phyloP scores from a whole-genome alignment of 1,140 invertebrate genomes.

The Sycophila sp. region DNA sequence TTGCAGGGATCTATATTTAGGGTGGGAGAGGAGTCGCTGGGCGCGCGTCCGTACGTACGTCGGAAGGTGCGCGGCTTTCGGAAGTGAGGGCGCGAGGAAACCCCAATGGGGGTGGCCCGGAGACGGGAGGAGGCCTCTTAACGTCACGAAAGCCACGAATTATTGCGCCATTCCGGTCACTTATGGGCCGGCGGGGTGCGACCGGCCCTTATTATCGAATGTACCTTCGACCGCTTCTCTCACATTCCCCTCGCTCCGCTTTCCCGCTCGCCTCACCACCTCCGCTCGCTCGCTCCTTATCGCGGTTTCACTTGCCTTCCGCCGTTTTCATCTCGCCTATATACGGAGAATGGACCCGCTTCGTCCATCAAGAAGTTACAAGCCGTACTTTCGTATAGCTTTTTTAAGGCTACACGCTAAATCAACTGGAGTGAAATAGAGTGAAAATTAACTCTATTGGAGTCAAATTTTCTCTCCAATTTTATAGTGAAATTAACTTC shows the following conservation, averaged over 20 bases:
- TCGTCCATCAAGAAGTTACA: too few species aligned
- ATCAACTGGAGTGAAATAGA: too few species aligned
- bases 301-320: not conserved
- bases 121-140: constrained; percentile 60
- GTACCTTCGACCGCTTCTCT: constrained; percentile 35
- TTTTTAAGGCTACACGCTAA: not conserved
- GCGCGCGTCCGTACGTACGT: constrained; percentile 26
- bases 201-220: constrained; percentile 58
- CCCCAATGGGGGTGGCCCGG: too few species aligned
- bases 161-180: constrained; percentile 65
- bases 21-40: constrained; percentile 48
- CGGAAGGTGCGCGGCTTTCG: constrained; percentile 4
- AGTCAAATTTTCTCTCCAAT: too few species aligned
- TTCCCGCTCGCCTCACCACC: not conserved
- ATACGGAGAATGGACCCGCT: too few species aligned
- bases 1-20: constrained; percentile 60
- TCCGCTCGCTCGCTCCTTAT: not conserved
- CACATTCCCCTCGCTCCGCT: constrained; percentile 16
- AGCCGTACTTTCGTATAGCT: not conserved
- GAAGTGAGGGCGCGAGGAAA: constrained; percentile 35
- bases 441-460: too few species aligned
- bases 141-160: constrained; percentile 63
- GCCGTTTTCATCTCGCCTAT: too few species aligned
- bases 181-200: constrained; percentile 52
- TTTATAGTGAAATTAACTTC: too few species aligned